phyloP scores from a whole-genome alignment of 53 echinoderm and acorn worm species.

The Mesocentrotus franciscanus region DNA sequence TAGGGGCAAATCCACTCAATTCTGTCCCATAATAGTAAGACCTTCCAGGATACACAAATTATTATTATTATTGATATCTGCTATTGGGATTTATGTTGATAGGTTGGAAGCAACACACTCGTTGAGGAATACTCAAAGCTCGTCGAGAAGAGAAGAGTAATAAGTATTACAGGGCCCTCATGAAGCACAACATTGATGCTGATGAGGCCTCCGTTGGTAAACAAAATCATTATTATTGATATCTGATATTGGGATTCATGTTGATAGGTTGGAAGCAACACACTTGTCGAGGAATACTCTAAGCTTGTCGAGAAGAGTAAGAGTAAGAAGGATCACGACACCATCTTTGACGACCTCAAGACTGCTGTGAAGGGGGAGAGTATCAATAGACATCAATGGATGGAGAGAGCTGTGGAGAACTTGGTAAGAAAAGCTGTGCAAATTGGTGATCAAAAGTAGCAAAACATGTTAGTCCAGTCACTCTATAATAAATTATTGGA shows the following conservation, averaged over 20 bases:
- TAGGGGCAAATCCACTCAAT: too few relatives aligned
- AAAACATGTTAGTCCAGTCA: neutral
- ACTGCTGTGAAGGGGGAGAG: conserved; percentile 91
- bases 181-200: too few relatives aligned
- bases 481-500: neutral
- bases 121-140: conserved; percentile 89
- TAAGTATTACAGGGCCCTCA: conserved; percentile 65
- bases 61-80: neutral
- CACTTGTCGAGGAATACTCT: conserved; percentile 89
- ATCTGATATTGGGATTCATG: neutral
- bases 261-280: conserved; percentile 88
- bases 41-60: too few relatives aligned
- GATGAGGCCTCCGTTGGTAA: too few relatives aligned
- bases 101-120: conserved; percentile 89
- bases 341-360: conserved; percentile 89
- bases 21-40: too few relatives aligned
- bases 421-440: conserved; percentile 68
- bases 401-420: conserved; percentile 85
- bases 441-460: neutral
- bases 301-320: conserved; percentile 92
- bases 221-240: too few relatives aligned
- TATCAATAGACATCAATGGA: conserved; percentile 93
- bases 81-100: neutral
- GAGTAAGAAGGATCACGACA: conserved; percentile 86
- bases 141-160: conserved; percentile 90